A percentile compares a stretch with the other conserved stretches of the same genome.
These are phyloP conservation scores for Delichon dasypus DNA, from an alignment of 2,797 vertebrate genomes.

Conservation along the genomic window DNA sequence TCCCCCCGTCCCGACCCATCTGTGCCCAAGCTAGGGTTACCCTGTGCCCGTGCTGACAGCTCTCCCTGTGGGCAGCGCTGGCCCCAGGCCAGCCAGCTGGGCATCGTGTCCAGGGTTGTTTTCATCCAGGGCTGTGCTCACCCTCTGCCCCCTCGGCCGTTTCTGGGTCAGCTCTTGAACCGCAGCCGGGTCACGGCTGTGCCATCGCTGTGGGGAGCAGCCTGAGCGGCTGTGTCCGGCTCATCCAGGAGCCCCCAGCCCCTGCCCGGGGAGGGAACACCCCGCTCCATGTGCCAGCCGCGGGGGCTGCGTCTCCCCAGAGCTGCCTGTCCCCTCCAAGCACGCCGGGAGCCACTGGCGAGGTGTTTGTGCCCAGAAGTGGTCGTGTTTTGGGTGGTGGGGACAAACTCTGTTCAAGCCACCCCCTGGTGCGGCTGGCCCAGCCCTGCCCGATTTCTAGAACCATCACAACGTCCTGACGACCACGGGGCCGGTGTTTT, in stretches of 20 bases:
- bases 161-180: background rate
- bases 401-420: background rate
- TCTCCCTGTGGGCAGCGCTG: background rate
- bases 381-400: rapidly evolving
- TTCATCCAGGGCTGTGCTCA: background rate
- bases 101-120: background rate
- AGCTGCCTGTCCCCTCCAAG: background rate
- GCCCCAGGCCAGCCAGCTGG: slow-evolving; percentile 1
- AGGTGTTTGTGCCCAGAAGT: rapidly evolving
- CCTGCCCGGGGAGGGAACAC: background rate
- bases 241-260: background rate
- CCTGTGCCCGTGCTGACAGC: slow-evolving; percentile 47
- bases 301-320: rapidly evolving
- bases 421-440: rapidly evolving
- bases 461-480: rapidly evolving
- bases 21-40: slow-evolving; percentile 41
- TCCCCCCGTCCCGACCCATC: background rate
- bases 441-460: background rate
- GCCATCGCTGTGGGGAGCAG: rapidly evolving
- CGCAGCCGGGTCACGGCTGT: rapidly evolving
- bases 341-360: rapidly evolving
- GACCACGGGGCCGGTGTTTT: rapidly evolving
- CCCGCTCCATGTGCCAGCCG: rapidly evolving
- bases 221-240: background rate
- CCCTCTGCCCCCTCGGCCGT: background rate